phyloP scores from a whole-genome alignment of 2,113 vertebrate genomes.

The Pluvialis apricaria region DNA sequence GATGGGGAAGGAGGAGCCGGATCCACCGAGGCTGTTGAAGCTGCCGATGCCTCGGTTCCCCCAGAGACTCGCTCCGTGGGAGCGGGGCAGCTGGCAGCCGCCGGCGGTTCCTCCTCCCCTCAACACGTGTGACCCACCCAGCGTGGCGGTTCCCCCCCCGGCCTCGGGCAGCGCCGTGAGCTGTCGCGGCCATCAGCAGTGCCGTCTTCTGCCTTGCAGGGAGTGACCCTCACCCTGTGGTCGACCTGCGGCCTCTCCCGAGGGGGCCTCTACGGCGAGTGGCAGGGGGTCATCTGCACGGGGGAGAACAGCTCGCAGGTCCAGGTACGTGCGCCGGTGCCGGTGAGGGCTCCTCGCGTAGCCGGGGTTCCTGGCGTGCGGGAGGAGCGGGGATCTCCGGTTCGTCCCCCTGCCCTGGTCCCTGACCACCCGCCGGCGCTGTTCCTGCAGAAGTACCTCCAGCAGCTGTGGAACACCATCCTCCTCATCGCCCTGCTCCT shows the following conservation, averaged over 20 bases:
- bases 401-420: rapidly evolving
- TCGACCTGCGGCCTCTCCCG: slow-evolving; percentile 91
- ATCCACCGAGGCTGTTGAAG: not conserved
- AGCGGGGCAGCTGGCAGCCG: not conserved
- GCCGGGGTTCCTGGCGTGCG: rapidly evolving
- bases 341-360: rapidly evolving
- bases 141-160: rapidly evolving
- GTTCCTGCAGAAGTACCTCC: slow-evolving; percentile 85
- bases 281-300: slow-evolving; percentile 93
- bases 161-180: rapidly evolving
- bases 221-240: slow-evolving; percentile 93
- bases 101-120: rapidly evolving
- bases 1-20: no score
- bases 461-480: slow-evolving; percentile 95
- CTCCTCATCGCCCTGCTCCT: slow-evolving; percentile 88
- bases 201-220: slow-evolving; percentile 62
- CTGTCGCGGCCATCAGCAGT: rapidly evolving
- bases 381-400: rapidly evolving
- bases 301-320: slow-evolving; percentile 91
- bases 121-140: rapidly evolving
- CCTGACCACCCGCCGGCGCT: not conserved
- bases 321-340: slow-evolving; percentile 69
- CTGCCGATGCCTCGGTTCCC: not conserved
- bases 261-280: slow-evolving; percentile 87
- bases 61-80: not conserved